Evolutionary conservation across 2,113 vertebrate genomes (phyloP).

Genomic region (Aspidoscelis tigris): DNA sequence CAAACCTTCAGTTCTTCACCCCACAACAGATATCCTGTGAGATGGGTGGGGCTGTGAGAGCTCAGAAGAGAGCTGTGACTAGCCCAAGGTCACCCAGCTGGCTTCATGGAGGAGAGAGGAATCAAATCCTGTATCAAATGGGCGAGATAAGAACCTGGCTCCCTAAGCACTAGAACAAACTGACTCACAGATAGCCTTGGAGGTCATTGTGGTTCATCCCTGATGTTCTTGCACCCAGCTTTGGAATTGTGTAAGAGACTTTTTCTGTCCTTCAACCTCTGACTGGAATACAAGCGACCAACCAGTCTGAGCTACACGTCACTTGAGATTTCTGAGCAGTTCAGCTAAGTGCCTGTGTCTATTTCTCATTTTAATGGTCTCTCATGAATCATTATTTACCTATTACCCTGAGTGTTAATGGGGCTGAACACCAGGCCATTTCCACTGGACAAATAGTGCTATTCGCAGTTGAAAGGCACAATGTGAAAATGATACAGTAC

Average conservation of each 20-base stretch:
- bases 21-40: no score
- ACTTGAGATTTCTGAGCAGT: neutral
- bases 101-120: no score
- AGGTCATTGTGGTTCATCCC: no score
- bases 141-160: no score
- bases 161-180: no score
- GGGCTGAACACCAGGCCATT: slow-evolving; percentile 20
- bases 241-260: neutral
- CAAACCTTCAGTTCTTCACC: no score
- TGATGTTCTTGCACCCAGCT: no score
- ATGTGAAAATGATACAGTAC: slow-evolving; percentile 17
- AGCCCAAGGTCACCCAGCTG: no score
- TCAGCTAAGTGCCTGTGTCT: neutral
- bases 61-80: no score
- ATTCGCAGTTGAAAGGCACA: slow-evolving; percentile 1
- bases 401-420: slow-evolving; percentile 13
- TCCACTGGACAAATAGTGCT: slow-evolving; percentile 15
- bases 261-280: neutral
- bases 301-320: neutral
- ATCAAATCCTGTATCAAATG: no score
- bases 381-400: slow-evolving; percentile 21
- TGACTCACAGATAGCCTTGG: neutral
- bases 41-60: no score
- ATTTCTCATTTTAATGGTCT: slow-evolving; percentile 29
- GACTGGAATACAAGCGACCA: neutral